Percentiles rank a stretch among this genome's conserved stretches.
Evolutionary conservation across 2,797 vertebrate genomes (phyloP).

Genomic region (Bradypodion pumilum): DNA sequence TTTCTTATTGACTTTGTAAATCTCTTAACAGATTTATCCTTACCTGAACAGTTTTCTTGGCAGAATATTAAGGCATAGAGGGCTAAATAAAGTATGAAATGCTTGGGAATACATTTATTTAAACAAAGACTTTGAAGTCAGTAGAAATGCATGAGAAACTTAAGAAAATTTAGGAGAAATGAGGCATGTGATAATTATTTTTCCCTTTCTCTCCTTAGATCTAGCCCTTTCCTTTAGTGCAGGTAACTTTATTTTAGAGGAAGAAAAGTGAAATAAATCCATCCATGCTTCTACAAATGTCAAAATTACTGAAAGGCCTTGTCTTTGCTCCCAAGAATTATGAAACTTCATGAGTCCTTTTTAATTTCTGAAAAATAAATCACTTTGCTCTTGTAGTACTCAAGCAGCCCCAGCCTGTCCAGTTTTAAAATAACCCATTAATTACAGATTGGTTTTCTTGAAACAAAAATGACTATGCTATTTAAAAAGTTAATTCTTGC

Average conservation of each 20-base stretch:
- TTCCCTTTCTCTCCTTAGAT: not conserved
- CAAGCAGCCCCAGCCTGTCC: not conserved
- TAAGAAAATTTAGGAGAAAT: not conserved
- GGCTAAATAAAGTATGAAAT: conserved; percentile 60
- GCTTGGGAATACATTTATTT: conserved; percentile 45
- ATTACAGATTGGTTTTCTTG: not conserved
- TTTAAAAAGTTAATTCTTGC: not conserved
- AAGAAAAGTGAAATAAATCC: conserved; percentile 6
- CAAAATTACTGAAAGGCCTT: not conserved
- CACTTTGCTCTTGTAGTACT: not conserved
- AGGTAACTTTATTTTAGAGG: conserved; percentile 26
- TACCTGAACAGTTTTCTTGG: conserved; percentile 57
- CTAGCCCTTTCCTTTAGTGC: not conserved
- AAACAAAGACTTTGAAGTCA: conserved; percentile 53
- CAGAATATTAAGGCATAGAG: conserved; percentile 29
- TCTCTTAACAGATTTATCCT: conserved; percentile 66
- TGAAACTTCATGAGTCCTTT: not conserved
- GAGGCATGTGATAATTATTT: not conserved
- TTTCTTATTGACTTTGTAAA: conserved; percentile 73
- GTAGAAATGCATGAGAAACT: conserved; percentile 26
- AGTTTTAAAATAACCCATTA: not conserved
- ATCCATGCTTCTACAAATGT: conserved; percentile 8
- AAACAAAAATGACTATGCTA: not conserved
- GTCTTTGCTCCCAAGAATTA: not conserved
- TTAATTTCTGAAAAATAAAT: conserved; percentile 21